Evolutionary conservation across 2,888 invertebrate genomes (phyloP), one percentile per base, ranked within the genome.

Genomic region (Halocaridina rubra): DNA sequence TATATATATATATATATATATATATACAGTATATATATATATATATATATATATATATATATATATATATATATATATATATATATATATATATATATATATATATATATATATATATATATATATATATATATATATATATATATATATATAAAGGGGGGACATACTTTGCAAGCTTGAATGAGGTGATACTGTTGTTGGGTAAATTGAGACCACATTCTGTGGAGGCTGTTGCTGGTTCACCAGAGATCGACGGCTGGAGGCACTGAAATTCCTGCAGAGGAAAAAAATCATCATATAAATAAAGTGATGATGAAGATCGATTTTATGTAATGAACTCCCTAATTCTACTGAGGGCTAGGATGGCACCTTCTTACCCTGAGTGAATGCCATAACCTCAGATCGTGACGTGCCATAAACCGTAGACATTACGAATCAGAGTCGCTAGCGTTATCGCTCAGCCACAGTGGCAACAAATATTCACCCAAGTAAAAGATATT

Each of bases 201-300:
- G 61, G 61, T 59, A 78, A n/a, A n/a, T 32, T 64, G 84, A 84
- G 80, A 77, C 80, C 27, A 86, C 77, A 67, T 87, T 85, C 32
- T 77, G 75, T 8, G 88, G 64, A 59, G 81, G 27, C 59, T 71
- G 72, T n/a, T n/a, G n/a, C 30, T 71, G 71, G 22, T 57, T 57
- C 39, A 84, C 24, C 8, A 87, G 75, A 2, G 87, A 87, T 5
- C 72, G 81, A 19, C 87, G 81, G 7, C 82, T 80, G 7, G 94
- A 93, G 85, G 93, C 92, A 89, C 94, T 91, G 90, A 93, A 94
- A 91, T 94, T 94, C 90, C 94, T 94, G 92, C 84, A 88, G 85
- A 85, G 88, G 86, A 81, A 80, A 88, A 76, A 80, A 30, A 76
- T 67, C 24, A 64, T 3, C n/a, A n/a, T n/a, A n/a, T n/a, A n/a